Conservation (phyloP, 2,888 invertebrate species). For the Teinopalpus imperialis region DNA sequence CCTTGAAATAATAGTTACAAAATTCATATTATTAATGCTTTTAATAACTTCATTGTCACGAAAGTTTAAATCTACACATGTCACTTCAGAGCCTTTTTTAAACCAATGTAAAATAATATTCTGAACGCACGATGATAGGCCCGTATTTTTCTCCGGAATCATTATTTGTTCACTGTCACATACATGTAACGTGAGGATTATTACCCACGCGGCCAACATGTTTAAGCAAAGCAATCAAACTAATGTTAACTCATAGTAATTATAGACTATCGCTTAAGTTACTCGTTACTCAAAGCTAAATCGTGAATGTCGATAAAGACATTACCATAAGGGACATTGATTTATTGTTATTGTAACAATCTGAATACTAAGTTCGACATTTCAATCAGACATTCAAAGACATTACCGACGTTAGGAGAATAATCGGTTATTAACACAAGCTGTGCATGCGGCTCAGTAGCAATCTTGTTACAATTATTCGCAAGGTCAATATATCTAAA, state of each 20-base stretch:
- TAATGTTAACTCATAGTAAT: background rate
- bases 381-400: too few species aligned
- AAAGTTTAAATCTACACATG: slow-evolving; percentile 14
- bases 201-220: slow-evolving; percentile 1
- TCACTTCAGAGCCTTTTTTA: slow-evolving; percentile 4
- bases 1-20: slow-evolving; percentile 5
- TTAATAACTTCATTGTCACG: slow-evolving; percentile 12
- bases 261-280: background rate
- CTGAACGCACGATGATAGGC: background rate
- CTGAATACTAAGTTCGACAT: too few species aligned
- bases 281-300: slow-evolving; percentile 1
- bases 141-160: background rate
- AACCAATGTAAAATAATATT: slow-evolving; percentile 7
- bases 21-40: slow-evolving; percentile 3
- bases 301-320: slow-evolving; percentile 4
- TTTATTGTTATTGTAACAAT: background rate
- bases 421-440: too few species aligned
- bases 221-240: background rate
- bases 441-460: too few species aligned
- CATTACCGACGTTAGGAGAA: too few species aligned
- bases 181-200: background rate
- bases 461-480: too few species aligned
- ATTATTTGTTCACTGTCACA: background rate
- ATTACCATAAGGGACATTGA: background rate
- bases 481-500: too few species aligned